Base-by-base conservation (phyloP, 2,888 invertebrate genomes). In the Caenorhabditis sp. region DNA sequence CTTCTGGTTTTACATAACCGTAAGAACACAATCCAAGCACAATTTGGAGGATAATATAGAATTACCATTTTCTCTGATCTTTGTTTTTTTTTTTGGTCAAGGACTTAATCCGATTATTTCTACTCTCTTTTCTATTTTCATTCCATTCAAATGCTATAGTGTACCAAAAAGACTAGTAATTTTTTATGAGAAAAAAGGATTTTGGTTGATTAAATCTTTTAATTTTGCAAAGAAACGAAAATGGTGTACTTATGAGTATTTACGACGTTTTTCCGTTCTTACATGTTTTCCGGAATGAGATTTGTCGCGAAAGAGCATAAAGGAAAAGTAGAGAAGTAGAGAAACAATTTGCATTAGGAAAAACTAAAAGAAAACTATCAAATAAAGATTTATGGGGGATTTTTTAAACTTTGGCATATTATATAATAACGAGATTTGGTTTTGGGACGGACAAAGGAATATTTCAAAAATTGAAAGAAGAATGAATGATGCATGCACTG, bases 241-340 rank as follows among this genome's bases (percentile, higher is more conserved):
- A 43, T 43, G 43, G 31, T 43, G 43, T 43, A 43, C 43, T 43
- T 43, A 43, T 43, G 43, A 43, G 43, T 43, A 43, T 43, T 43
- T 43, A 43, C 43, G 43, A 43, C 43, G 5, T 43, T 43, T 43
- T 43, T 43, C 43, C 43, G 43, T 43, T 12, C 17, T 43, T 43
- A 31, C 10, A 31, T 31, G 12, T 14, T 43, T 43, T 43, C 14
- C 12, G 17, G 43, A 43, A 43, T 43, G 3, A 3, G 7, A 43
- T 43, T 43, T 43, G 4, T 7, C 10, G 31, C 4, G 31, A 43
- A 43, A 43, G 43, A 17, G 43, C 4, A 31, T 10, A 43, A 43
- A 36, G 7, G 43, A 3, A 43, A 43, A 14, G 3, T 43, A 43
- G 12, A 43, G 12, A 43, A 3, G 7, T 43, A 43, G 31, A 31